Percentiles rank a stretch among this genome's conserved stretches.
These are phyloP conservation scores for Potamarius usumacintae DNA, from an alignment of 2,113 vertebrate genomes.

Conservation along the genomic window DNA sequence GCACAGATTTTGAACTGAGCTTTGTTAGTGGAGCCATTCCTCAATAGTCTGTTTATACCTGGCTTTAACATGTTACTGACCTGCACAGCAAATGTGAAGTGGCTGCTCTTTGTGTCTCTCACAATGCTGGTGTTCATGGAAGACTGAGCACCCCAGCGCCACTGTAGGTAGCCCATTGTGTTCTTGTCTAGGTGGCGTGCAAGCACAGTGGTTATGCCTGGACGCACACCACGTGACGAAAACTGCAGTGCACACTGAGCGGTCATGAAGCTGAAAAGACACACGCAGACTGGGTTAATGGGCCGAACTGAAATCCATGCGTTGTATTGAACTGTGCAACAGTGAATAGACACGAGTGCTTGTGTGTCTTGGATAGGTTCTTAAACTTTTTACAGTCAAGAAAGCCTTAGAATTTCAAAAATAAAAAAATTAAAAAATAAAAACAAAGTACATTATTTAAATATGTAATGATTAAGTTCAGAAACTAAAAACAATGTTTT, in stretches of 20 bases:
- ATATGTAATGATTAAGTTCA: too few relatives aligned
- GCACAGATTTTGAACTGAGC: not conserved
- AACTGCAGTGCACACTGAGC: conserved; percentile 92
- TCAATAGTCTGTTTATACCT: not conserved
- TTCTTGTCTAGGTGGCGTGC: conserved; percentile 95
- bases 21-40: not conserved
- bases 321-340: too few relatives aligned
- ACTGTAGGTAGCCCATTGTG: conserved; percentile 97
- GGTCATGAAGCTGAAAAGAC: conserved; percentile 82
- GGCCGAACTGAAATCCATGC: not conserved
- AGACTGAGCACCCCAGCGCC: conserved; percentile 94
- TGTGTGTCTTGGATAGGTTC: not conserved
- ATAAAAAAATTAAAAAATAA: not conserved
- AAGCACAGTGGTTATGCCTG: conserved; percentile 85
- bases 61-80: conserved; percentile 61
- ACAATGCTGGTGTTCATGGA: conserved; percentile 97
- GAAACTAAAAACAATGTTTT: too few relatives aligned
- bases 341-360: not conserved
- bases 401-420: not conserved
- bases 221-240: conserved; percentile 87
- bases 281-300: conserved; percentile 1
- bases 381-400: not conserved
- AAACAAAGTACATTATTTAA: not conserved
- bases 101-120: conserved; percentile 91
- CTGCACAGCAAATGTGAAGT: conserved; percentile 90